Conservation (phyloP, 1,140 invertebrate species). For the Bursaphelenchus mucronatus region DNA sequence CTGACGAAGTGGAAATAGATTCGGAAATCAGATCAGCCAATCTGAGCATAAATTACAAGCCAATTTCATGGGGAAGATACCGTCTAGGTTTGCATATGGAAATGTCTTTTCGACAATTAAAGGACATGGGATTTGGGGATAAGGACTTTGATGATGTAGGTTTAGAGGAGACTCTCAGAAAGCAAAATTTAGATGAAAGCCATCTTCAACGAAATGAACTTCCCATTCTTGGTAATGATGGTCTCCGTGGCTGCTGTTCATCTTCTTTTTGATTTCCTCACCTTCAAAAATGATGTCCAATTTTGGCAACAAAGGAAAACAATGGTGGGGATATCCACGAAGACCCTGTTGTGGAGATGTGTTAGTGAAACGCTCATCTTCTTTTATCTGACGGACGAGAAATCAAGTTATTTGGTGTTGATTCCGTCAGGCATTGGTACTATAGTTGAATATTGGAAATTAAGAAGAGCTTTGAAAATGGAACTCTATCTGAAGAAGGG, state of each 20-base stretch:
- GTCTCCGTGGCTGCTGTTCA: conserved; percentile 84
- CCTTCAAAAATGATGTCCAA: conserved; percentile 93
- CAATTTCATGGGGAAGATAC: conserved; percentile 35
- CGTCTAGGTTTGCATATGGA: conserved; percentile 7
- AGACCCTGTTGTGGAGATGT: conserved; percentile 75
- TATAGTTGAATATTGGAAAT: conserved; percentile 71
- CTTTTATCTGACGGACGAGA: conserved; percentile 84
- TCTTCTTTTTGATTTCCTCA: conserved; percentile 88
- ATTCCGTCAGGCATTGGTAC: conserved; percentile 79
- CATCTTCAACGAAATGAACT: conserved; percentile 89
- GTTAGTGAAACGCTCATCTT: conserved; percentile 90
- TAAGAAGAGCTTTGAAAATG: conserved; percentile 80
- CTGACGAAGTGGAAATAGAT: conserved; percentile 39
- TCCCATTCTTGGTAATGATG: conserved; percentile 85
- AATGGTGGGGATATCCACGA: conserved; percentile 76
- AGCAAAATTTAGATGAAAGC: conserved; percentile 70
- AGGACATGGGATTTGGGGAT: conserved; percentile 73
- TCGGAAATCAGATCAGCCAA: conserved; percentile 23
- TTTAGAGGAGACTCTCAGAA: neutral
- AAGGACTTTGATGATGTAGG: conserved; percentile 84
- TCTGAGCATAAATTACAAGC: conserved; percentile 38
- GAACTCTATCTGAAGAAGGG: conserved; percentile 25
- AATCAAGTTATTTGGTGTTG: conserved; percentile 82
- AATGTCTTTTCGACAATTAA: conserved; percentile 21
- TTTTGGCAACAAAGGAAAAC: conserved; percentile 82